Evolutionary conservation across 2,113 vertebrate genomes (phyloP), one percentile per base, ranked within the genome.

Genomic region (Myiozetetes cayanensis): DNA sequence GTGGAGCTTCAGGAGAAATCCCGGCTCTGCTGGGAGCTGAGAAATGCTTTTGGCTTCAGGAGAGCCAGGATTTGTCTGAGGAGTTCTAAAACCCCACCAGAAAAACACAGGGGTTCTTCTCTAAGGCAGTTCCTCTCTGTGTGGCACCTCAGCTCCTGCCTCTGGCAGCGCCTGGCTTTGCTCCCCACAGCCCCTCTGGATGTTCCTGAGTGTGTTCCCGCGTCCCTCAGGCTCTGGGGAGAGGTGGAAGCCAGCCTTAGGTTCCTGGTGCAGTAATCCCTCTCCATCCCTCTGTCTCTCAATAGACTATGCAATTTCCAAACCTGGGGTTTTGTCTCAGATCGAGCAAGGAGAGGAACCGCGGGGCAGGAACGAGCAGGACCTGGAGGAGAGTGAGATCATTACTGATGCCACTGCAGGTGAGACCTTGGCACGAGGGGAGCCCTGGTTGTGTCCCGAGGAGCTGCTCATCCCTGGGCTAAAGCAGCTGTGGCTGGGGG

Each of bases 301-400:
- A 14, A 66, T 95, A 98, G 98, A 98, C 96, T 98, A 98, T 96
- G 98, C 98, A 65, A 98, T 98, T 89, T 98, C 98, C 93, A 98
- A 98, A 85, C 98, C 98, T 3, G 98, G 97, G 47, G 96, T 98
- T 61, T 90, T 98, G 96, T 97, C 98, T 22, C 98, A 98, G 95
- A 97, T 97, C 17, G 98, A 98, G 84, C 97, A 97, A 14, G 96
- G 97, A 31, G 97, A 98, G 49, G 97, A 97, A 21, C 24, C 95
- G 0, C 86, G 53, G 63, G 58, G 75, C 86, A 93, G 96, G 85
- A 98, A 97, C 2, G 97, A 97, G 83, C 97, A 96, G 66, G 98
- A 98, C 85, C 95, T 97, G 6, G 98, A 98, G 76, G 98, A 98
- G 80, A 97, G 97, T 0, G 98, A 98, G 71, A 89, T 97, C 4